Evolutionary conservation across 2,113 vertebrate genomes (phyloP), one percentile per base, ranked within the genome.

Genomic region (Orientallactaga bullata): DNA sequence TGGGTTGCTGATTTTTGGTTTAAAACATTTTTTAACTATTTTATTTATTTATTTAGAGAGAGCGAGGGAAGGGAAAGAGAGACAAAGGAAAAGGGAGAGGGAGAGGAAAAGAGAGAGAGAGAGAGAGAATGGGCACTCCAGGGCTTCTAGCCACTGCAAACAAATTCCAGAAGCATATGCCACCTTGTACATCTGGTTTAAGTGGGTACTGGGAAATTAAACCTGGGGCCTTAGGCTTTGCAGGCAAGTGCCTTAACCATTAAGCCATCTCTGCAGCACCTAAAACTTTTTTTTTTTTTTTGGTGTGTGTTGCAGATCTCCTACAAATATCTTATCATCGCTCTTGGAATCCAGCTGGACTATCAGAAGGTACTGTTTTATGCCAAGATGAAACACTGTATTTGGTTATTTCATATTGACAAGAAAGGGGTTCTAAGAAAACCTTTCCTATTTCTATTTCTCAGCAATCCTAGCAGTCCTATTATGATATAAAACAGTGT

Each of bases 281-380:
- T 47, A 47, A 47, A 47, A 47, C 42, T 6, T 47, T 47, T 47
- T 47, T 47, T 47, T 47, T 47, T 5, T 5, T 47, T 47, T 47
- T 47, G 5, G 15, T 58, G 16, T 95, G 69, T 96, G 71, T 97
- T 97, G 83, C 97, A 99, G 99, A 97, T 99, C 94, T 98, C 98
- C 47, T 99, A 99, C 96, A 99, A 99, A 93, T 99, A 99, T 95
- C 97, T 99, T 97, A 99, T 99, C 93, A 98, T 99, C 96, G 99
- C 99, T 87, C 98, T 99, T 60, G 99, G 99, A 78, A 97, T 99
- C 86, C 98, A 99, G 96, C 98, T 99, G 78, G 98, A 99, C 94
- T 99, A 98, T 89, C 99, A 99, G 91, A 99, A 99, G 99, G 99
- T 99, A 98, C 94, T 42, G 83, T 91, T 95, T 97, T 66, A 83